Evolutionary conservation across 2,888 invertebrate genomes (phyloP).

Genomic region (Tubiluchus corallicola): DNA sequence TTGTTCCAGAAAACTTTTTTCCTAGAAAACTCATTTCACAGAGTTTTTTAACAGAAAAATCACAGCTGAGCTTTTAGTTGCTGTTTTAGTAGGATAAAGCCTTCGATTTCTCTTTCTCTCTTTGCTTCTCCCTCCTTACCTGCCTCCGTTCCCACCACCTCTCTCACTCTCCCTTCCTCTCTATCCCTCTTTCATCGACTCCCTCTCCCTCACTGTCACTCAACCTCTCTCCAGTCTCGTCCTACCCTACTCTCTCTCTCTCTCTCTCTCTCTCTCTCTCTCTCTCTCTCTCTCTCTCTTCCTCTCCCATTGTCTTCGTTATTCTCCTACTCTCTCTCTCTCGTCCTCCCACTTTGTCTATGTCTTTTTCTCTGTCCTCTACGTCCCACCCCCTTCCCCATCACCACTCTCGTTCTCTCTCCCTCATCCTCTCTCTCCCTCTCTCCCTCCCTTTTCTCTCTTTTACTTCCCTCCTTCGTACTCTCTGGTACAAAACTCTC

Average conservation of each 20-base stretch:
- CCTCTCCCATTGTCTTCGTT: not conserved
- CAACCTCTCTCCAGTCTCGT: not conserved
- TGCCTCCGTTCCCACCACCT: no score
- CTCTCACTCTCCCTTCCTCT: not conserved
- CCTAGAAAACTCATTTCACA: no score
- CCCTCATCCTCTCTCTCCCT: not conserved
- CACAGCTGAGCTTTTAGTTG: no score
- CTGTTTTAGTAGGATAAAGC: no score
- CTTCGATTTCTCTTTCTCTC: no score
- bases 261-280: conserved; percentile 1
- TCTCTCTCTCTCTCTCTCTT: conserved; percentile 1
- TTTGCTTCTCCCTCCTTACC: no score
- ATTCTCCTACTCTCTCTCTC: conserved; percentile 3
- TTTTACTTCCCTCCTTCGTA: no score
- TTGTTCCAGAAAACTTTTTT: no score
- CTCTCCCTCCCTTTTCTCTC: no score
- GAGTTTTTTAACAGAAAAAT: no score
- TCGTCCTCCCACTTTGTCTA: not conserved
- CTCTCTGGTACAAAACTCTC: no score
- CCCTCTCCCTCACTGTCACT: not conserved
- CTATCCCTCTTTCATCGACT: not conserved
- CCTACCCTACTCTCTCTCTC: no score
- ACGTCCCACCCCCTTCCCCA: not conserved
- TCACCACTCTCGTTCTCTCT: not conserved
- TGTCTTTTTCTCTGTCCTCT: not conserved